These are phyloP conservation scores for Melanogrammus aeglefinus DNA, from an alignment of 2,797 vertebrate species.

Conservation along the genomic window DNA sequence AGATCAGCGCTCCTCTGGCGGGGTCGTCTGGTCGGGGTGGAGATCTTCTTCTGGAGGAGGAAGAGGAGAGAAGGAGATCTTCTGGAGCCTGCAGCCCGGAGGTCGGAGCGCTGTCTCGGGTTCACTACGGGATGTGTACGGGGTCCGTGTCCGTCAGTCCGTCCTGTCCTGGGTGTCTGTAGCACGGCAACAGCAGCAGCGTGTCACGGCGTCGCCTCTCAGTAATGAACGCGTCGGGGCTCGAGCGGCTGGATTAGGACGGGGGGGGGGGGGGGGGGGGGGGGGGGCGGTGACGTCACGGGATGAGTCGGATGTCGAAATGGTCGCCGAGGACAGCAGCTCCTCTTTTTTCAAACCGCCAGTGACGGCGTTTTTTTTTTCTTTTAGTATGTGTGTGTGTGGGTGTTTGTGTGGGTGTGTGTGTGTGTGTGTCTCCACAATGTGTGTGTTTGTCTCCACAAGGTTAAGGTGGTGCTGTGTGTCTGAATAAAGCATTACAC, in stretches of 20 bases:
- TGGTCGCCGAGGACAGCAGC: conserved; percentile 44
- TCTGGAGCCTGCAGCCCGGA: background rate
- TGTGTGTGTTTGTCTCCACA: background rate
- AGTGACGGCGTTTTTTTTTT: background rate
- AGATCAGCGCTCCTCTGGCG: conserved; percentile 63
- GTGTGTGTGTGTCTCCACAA: no score
- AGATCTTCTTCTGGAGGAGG: background rate
- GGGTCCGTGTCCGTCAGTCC: background rate
- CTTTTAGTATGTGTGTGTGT: background rate
- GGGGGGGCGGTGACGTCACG: conserved; percentile 81
- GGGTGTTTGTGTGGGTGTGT: background rate
- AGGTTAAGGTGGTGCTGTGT: no score
- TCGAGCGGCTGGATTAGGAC: conserved; percentile 65
- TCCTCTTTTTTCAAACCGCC: background rate
- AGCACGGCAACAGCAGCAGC: no score
- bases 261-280: conserved; percentile 68
- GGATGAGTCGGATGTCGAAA: conserved; percentile 69
- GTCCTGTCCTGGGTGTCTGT: background rate
- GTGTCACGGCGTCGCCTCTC: conserved; percentile 53
- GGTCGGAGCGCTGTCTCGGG: no score
- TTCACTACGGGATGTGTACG: background rate
- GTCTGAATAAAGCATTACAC: no score
- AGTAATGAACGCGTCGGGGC: conserved; percentile 60
- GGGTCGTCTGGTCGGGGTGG: conserved; percentile 51
- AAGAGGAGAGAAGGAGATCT: background rate